phyloP scores from a whole-genome alignment of 2,888 invertebrate genomes.

The Scaptomyza polygonia region DNA sequence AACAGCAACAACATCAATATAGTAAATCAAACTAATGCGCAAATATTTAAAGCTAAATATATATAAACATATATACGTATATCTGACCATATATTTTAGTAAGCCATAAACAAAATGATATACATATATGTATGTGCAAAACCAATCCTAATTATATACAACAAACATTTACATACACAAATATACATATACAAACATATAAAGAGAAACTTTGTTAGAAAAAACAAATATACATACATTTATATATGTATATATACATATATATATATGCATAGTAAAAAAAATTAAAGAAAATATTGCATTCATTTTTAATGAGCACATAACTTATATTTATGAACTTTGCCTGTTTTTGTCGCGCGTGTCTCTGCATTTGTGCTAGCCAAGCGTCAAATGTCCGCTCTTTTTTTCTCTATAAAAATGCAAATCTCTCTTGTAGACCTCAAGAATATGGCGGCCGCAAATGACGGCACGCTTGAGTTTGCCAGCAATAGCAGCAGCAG shows the following conservation, averaged over 20 bases:
- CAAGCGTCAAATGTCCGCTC: slow-evolving; percentile 29
- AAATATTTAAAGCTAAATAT: slow-evolving; percentile 41
- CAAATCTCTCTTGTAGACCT: slow-evolving; percentile 79
- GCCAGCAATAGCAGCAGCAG: slow-evolving; percentile 61
- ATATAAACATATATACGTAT: slow-evolving; percentile 26
- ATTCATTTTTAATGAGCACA: slow-evolving; percentile 22
- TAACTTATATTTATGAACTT: background rate
- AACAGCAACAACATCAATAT: slow-evolving; percentile 41
- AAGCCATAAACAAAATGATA: slow-evolving; percentile 70
- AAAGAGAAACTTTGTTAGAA: slow-evolving; percentile 50
- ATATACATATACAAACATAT: slow-evolving; percentile 40
- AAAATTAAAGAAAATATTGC: slow-evolving; percentile 9
- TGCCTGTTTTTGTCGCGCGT: slow-evolving; percentile 40
- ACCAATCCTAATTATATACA: slow-evolving; percentile 72
- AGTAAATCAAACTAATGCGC: slow-evolving; percentile 45
- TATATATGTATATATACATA: slow-evolving; percentile 41
- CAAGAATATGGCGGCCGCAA: slow-evolving; percentile 83
- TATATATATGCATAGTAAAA: slow-evolving; percentile 52
- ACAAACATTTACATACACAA: slow-evolving; percentile 33
- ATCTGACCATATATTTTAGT: slow-evolving; percentile 69
- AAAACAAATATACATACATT: slow-evolving; percentile 44
- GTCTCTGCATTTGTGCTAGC: slow-evolving; percentile 70
- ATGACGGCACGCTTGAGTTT: slow-evolving; percentile 81
- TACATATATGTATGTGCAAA: slow-evolving; percentile 41
- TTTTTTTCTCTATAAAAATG: slow-evolving; percentile 25